Evolutionary conservation across 1,140 invertebrate genomes (phyloP).

Genomic region (Marisa cornuarietis): DNA sequence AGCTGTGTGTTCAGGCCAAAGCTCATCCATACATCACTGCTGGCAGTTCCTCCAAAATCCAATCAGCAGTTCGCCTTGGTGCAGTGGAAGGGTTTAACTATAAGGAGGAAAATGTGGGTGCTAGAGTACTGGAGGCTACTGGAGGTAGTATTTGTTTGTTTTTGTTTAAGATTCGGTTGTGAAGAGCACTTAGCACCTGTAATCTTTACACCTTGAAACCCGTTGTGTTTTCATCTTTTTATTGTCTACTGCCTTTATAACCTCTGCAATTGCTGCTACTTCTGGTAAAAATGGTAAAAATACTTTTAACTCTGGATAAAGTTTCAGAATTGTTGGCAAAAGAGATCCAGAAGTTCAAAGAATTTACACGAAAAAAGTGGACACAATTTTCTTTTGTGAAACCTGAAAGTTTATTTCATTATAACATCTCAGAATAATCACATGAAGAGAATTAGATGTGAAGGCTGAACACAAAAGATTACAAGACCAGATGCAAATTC

Average conservation of each 20-base stretch:
- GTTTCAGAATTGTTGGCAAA: no score
- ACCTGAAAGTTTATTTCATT: no score
- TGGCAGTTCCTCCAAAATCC: conserved; percentile 58
- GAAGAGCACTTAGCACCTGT: neutral
- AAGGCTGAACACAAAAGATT: no score
- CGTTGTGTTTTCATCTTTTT: neutral
- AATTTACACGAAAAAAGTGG: no score
- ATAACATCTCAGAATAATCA: no score
- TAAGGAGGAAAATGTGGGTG: conserved; percentile 53
- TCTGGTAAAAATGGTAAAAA: no score
- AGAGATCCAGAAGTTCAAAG: no score
- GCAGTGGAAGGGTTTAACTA: conserved; percentile 62
- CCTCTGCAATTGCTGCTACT: neutral
- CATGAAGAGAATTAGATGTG: no score
- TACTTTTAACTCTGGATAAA: no score
- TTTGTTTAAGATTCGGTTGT: neutral
- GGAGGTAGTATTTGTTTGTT: conserved; percentile 35
- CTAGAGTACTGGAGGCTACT: conserved; percentile 50
- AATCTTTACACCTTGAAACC: neutral
- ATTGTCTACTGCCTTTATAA: neutral
- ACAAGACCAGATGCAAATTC: no score
- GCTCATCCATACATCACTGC: conserved; percentile 57
- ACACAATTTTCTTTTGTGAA: no score
- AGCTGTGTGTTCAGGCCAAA: conserved; percentile 52
- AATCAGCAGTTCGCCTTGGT: conserved; percentile 43